A percentile compares a stretch with the other conserved stretches of the same genome.
phyloP scores from a whole-genome alignment of 1,140 invertebrate genomes.

The Latrodectus geometricus region DNA sequence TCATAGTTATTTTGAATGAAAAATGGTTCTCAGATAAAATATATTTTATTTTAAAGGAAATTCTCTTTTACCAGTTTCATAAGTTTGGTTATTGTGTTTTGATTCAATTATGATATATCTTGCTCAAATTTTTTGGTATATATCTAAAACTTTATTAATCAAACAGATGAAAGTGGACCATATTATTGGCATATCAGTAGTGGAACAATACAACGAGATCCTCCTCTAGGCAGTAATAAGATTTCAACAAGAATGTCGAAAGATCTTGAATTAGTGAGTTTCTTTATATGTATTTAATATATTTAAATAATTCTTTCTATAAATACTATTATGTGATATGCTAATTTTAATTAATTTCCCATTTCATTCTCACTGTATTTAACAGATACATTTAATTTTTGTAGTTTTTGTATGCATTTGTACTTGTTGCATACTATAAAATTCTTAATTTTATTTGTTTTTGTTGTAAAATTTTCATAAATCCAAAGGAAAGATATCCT shows the following conservation, averaged over 20 bases:
- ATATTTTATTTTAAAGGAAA: too few species aligned
- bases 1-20: too few species aligned
- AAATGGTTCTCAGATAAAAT: too few species aligned
- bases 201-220: conserved; percentile 94
- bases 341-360: too few species aligned
- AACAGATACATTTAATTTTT: background rate
- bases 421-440: background rate
- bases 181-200: conserved; percentile 99
- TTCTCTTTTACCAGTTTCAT: too few species aligned
- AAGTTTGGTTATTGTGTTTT: too few species aligned
- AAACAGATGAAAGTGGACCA: conserved; percentile 86
- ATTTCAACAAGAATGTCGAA: conserved; percentile 31
- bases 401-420: background rate
- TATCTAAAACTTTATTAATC: too few species aligned
- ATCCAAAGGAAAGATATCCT: background rate
- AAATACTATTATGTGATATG: too few species aligned
- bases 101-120: too few species aligned
- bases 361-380: background rate
- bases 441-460: background rate
- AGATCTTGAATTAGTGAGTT: conserved; percentile 58
- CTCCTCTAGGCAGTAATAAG: conserved; percentile 72
- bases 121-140: too few species aligned
- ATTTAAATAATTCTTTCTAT: too few species aligned
- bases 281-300: too few species aligned
- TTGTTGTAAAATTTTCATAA: background rate